phyloP scores from a whole-genome alignment of 2,888 invertebrate species.

The Dasysyrphus albostriatus region DNA sequence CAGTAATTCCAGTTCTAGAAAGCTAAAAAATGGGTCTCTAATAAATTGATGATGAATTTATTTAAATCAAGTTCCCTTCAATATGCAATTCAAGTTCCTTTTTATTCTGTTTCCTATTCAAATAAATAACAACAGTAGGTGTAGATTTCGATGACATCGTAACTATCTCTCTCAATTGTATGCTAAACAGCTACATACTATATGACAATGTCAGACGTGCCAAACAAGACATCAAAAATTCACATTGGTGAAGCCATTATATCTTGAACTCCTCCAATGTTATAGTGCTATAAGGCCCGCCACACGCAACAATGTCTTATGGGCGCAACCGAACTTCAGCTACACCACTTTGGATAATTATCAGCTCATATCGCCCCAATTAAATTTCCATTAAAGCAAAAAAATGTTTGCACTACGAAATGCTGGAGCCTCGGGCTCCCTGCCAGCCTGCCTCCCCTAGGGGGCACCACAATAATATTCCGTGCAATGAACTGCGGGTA shows the following conservation, averaged over 20 bases:
- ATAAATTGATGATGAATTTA: no score
- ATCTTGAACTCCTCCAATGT: conserved; percentile 13
- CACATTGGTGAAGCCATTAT: conserved; percentile 32
- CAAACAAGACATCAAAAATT: conserved; percentile 41
- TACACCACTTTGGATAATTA: conserved; percentile 79
- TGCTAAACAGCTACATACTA: not conserved
- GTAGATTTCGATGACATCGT: conserved; percentile 8
- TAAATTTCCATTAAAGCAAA: conserved; percentile 77
- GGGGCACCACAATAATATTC: conserved; percentile 9
- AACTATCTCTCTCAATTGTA: not conserved
- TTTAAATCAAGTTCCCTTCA: not conserved
- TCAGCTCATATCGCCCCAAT: conserved; percentile 82
- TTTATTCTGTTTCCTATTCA: not conserved
- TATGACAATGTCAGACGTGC: not conserved
- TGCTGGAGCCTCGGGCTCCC: not conserved
- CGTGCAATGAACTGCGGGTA: conserved; percentile 59
- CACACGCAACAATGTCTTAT: conserved; percentile 31
- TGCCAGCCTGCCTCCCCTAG: not conserved
- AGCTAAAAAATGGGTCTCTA: no score
- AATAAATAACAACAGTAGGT: conserved; percentile 2
- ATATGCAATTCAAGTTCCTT: not conserved
- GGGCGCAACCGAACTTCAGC: conserved; percentile 37
- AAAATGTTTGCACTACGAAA: conserved; percentile 24
- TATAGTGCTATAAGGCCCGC: not conserved
- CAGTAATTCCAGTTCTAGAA: no score